These are phyloP conservation scores for Castor canadensis DNA, from an alignment of 2,113 vertebrate genomes.

Conservation along the genomic window DNA sequence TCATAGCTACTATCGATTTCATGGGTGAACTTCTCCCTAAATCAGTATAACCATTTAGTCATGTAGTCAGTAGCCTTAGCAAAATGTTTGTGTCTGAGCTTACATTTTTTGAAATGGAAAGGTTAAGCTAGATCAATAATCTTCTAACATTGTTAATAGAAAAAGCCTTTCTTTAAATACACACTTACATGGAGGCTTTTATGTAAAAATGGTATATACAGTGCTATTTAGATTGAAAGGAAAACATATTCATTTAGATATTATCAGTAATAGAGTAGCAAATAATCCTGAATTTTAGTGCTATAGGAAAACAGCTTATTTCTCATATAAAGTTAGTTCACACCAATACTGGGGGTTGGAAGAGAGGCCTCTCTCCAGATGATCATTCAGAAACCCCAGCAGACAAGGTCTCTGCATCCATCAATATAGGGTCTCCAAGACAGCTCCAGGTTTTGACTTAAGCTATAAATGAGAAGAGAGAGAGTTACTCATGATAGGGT, in stretches of 20 bases:
- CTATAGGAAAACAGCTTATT: not conserved
- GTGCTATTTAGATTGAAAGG: not conserved
- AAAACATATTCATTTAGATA: not conserved
- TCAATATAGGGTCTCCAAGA: not conserved
- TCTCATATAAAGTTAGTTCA: not conserved
- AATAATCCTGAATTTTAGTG: not conserved
- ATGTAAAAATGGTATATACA: not conserved
- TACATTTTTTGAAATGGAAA: slow-evolving; percentile 32
- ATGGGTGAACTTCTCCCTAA: not conserved
- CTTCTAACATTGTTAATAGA: not conserved
- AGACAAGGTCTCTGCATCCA: not conserved
- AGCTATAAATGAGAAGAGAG: not conserved
- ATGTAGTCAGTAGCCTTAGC: not conserved
- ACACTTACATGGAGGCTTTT: not conserved
- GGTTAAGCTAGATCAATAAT: not conserved
- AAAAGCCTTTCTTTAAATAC: slow-evolving; percentile 18
- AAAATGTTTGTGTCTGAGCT: not conserved
- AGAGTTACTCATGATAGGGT: not conserved
- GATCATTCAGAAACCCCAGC: not conserved
- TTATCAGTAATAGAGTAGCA: not conserved
- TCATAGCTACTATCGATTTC: not conserved
- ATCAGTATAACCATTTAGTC: too few relatives aligned
- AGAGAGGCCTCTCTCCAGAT: not conserved
- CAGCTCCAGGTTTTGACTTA: not conserved
- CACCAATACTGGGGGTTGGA: not conserved